A percentile compares a stretch with the other conserved stretches of the same genome.
Evolutionary conservation across 2,888 invertebrate genomes (phyloP).

Genomic region (Drosophila colorata): DNA sequence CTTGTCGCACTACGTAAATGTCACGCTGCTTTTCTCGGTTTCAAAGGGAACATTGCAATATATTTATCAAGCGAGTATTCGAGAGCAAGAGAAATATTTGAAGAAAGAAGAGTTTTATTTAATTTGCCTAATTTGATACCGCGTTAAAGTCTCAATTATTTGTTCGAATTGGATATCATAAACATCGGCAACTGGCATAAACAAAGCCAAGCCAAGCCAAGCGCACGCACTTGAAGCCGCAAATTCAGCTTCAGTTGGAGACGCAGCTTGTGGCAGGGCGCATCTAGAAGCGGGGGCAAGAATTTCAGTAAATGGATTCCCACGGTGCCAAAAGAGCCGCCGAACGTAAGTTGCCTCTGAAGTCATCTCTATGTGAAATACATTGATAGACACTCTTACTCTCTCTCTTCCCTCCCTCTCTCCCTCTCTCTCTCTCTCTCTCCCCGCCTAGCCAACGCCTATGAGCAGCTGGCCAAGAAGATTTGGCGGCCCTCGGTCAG

Average conservation of each 20-base stretch:
- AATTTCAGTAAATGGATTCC: constrained; percentile 21
- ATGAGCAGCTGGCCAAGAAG: constrained; percentile 47
- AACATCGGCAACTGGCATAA: constrained; percentile 24
- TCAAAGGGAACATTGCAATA: not conserved
- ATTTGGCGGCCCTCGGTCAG: constrained; percentile 52
- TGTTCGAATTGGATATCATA: constrained; percentile 11
- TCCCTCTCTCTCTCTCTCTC: not conserved
- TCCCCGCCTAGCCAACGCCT: constrained; percentile 31
- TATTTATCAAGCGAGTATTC: not conserved
- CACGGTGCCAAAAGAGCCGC: constrained; percentile 34
- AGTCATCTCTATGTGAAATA: not conserved
- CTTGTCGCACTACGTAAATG: not conserved
- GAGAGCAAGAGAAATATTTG: not conserved
- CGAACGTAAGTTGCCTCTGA: constrained; percentile 17
- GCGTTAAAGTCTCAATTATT: not conserved
- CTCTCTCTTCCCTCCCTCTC: not conserved
- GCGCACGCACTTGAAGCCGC: not conserved
- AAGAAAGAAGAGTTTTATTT: not conserved
- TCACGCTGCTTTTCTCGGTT: not conserved
- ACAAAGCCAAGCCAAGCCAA: constrained; percentile 15
- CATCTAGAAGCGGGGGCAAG: not conserved
- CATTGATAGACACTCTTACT: not conserved
- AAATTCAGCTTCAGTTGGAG: not conserved
- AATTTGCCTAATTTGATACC: not conserved
- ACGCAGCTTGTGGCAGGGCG: not conserved